Conservation (phyloP, 2,888 invertebrate genomes). For the Gymnocheta viridis region DNA sequence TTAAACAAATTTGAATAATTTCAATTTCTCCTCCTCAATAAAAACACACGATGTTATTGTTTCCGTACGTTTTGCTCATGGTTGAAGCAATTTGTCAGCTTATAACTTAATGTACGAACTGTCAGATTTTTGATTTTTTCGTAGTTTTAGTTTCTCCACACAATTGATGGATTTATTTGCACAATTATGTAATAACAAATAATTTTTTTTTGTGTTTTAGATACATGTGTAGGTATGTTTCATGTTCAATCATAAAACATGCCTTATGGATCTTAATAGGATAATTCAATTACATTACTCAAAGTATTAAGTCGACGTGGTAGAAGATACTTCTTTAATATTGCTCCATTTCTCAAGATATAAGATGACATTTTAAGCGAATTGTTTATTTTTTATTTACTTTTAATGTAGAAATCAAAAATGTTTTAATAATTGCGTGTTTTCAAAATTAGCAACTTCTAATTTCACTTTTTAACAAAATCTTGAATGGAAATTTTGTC, state of each 20-base stretch:
- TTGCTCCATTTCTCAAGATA: conserved; percentile 75
- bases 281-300: conserved; percentile 40
- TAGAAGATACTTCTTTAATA: conserved; percentile 74
- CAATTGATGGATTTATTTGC: conserved; percentile 34
- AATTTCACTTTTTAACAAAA: neutral
- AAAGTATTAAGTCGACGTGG: conserved; percentile 70
- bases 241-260: neutral
- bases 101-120: conserved; percentile 27
- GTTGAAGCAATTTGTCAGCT: neutral
- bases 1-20: too few relatives aligned
- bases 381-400: neutral
- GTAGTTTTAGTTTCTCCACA: conserved; percentile 20
- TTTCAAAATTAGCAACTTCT: neutral
- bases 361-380: conserved; percentile 75
- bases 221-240: neutral
- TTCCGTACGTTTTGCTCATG: too few relatives aligned
- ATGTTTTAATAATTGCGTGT: neutral
- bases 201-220: conserved; percentile 16
- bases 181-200: conserved; percentile 61
- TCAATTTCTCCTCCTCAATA: too few relatives aligned
- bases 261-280: conserved; percentile 1
- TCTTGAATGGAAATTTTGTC: conserved; percentile 51
- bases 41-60: neutral
- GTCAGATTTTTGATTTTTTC: conserved; percentile 38
- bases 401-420: neutral